Evolutionary conservation across 2,113 vertebrate genomes (phyloP).

Genomic region (Heliornis fulica): DNA sequence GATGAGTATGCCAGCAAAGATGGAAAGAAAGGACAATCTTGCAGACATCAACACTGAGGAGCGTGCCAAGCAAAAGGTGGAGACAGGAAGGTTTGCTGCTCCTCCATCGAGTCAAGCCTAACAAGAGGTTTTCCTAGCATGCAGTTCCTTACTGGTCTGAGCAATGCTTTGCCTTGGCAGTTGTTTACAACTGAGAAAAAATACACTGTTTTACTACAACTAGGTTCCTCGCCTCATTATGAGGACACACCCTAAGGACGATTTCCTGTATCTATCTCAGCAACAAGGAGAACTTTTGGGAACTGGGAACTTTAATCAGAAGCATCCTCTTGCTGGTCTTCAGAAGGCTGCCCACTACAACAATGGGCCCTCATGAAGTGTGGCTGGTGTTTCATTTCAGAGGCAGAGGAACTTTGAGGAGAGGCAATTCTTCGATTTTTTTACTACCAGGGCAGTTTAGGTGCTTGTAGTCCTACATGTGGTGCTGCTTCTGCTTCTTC

Average conservation of each 20-base stretch:
- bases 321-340: neutral
- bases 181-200: neutral
- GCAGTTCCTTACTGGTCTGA: neutral
- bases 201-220: neutral
- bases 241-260: neutral
- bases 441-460: neutral
- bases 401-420: neutral
- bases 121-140: neutral
- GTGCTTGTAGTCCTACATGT: neutral
- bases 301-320: neutral
- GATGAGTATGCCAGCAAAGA: too few species aligned
- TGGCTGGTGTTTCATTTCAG: neutral
- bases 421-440: neutral
- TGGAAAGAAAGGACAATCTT: neutral
- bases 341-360: neutral
- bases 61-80: neutral
- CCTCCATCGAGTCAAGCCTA: neutral
- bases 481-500: neutral
- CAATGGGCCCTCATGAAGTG: neutral
- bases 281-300: neutral
- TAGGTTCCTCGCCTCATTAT: neutral
- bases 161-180: neutral
- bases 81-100: neutral
- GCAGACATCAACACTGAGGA: fast-evolving
- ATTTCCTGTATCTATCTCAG: neutral